These are phyloP conservation scores for Megalonaias nervosa DNA, from an alignment of 1,140 invertebrate genomes.

Conservation along the genomic window DNA sequence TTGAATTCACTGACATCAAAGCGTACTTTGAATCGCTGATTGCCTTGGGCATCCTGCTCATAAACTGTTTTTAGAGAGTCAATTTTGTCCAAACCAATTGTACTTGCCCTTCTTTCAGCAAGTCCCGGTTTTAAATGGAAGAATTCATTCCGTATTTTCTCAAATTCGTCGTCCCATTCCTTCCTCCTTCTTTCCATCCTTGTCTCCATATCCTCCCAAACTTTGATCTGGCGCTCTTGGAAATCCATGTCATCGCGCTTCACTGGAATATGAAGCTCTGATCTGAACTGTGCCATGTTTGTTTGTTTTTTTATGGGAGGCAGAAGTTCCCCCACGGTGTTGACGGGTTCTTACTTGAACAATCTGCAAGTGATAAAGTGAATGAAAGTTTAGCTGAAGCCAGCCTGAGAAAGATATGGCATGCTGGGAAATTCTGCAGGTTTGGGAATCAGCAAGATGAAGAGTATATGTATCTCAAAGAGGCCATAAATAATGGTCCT, in stretches of 20 bases:
- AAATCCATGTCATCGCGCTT: conserved; percentile 64
- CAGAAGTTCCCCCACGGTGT: too few species aligned
- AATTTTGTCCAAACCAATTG: conserved; percentile 46
- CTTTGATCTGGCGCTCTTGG: conserved; percentile 66
- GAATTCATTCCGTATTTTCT: conserved; percentile 67
- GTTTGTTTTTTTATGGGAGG: conserved; percentile 1
- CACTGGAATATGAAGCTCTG: conserved; percentile 65
- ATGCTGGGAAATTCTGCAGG: too few species aligned
- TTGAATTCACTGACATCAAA: conserved; percentile 69
- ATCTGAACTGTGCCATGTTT: conserved; percentile 55
- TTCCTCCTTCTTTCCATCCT: conserved; percentile 63
- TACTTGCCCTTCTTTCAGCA: conserved; percentile 34
- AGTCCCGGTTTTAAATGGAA: conserved; percentile 67
- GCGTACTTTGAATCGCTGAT: conserved; percentile 62
- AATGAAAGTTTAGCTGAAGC: too few species aligned
- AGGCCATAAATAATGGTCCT: too few species aligned
- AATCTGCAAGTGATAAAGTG: too few species aligned
- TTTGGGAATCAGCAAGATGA: too few species aligned
- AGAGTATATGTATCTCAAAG: too few species aligned
- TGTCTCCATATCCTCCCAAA: conserved; percentile 66
- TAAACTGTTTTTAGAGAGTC: conserved; percentile 52
- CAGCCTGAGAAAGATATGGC: too few species aligned
- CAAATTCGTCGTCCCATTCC: conserved; percentile 69
- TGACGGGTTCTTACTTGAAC: too few species aligned
- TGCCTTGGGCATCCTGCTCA: conserved; percentile 58